phyloP scores from a whole-genome alignment of 1,140 invertebrate genomes.

The Vanessa atalanta region DNA sequence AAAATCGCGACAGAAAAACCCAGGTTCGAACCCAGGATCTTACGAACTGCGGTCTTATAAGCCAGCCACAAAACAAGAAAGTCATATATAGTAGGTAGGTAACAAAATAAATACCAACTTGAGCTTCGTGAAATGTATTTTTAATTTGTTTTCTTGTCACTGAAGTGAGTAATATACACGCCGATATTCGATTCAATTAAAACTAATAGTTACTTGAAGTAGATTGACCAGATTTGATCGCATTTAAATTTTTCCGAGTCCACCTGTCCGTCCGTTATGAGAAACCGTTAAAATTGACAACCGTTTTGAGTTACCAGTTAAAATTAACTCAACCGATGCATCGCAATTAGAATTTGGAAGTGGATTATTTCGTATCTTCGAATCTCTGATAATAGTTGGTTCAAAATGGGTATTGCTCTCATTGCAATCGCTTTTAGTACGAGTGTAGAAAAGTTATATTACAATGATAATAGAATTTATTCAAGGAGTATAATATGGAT shows the following conservation, averaged over 20 bases:
- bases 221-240: constrained; percentile 46
- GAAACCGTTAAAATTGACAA: constrained; percentile 49
- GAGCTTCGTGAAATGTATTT: not conserved
- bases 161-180: constrained; percentile 30
- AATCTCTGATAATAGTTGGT: not conserved
- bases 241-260: constrained; percentile 46
- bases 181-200: constrained; percentile 42
- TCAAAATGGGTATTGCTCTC: too few species aligned
- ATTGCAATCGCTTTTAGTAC: too few species aligned
- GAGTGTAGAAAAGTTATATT: too few species aligned
- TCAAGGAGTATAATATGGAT: not conserved
- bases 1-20: too few species aligned
- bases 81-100: not conserved
- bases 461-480: not conserved
- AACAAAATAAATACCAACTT: not conserved
- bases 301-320: constrained; percentile 38
- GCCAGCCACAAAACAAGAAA: too few species aligned
- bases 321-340: constrained; percentile 37
- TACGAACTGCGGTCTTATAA: too few species aligned
- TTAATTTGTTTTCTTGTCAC: not conserved
- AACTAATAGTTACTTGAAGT: constrained; percentile 35
- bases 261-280: constrained; percentile 48
- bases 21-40: too few species aligned
- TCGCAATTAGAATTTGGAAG: constrained; percentile 26
- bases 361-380: not conserved